Evolutionary conservation across 2,888 invertebrate genomes (phyloP).

Genomic region (Trichacis sp.): DNA sequence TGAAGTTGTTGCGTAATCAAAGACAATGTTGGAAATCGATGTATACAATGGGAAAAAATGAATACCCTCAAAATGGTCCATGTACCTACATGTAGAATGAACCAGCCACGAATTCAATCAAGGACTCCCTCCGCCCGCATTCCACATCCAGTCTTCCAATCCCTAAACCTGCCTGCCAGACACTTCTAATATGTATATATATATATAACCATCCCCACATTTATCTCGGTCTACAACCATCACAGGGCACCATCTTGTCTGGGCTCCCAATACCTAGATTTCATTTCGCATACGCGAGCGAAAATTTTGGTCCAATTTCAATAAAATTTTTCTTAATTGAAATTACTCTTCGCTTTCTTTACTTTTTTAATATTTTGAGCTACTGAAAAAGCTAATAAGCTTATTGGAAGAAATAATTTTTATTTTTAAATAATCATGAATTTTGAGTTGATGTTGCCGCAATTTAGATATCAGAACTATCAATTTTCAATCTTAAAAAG

Average conservation of each 20-base stretch:
- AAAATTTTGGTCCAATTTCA: neutral
- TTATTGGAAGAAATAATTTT: too few species aligned
- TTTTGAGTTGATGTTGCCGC: too few species aligned
- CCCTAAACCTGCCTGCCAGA: conserved; percentile 48
- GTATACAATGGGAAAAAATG: conserved; percentile 12
- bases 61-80: conserved; percentile 19
- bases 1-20: too few species aligned
- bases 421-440: too few species aligned
- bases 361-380: too few species aligned
- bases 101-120: conserved; percentile 64
- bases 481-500: too few species aligned
- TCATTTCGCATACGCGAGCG: neutral
- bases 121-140: conserved; percentile 62
- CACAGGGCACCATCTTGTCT: conserved; percentile 30
- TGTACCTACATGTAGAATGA: conserved; percentile 45
- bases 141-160: conserved; percentile 60
- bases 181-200: conserved; percentile 25
- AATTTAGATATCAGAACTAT: too few species aligned
- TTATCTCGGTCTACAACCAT: conserved; percentile 28
- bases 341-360: too few species aligned
- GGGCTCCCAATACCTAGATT: neutral
- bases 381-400: too few species aligned
- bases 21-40: too few species aligned
- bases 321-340: too few species aligned
- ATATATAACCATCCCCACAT: conserved; percentile 35